A percentile compares a stretch with the other conserved stretches of the same genome.
These are phyloP conservation scores for Diabrotica balteata DNA, from an alignment of 2,888 invertebrate genomes.

Conservation along the genomic window DNA sequence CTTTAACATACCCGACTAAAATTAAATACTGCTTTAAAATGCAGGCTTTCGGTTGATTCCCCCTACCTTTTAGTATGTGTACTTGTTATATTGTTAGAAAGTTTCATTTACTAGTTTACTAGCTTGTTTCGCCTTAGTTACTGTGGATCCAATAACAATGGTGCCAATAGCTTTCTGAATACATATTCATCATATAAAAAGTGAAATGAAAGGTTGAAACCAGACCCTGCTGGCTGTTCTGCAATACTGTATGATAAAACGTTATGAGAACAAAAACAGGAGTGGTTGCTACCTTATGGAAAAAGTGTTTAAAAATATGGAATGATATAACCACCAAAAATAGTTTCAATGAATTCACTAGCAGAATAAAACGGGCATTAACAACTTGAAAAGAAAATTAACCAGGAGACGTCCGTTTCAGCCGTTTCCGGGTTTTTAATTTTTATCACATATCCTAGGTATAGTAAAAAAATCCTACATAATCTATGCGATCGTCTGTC, in stretches of 20 bases:
- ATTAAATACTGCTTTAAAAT: no score
- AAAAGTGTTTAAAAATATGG: conserved; percentile 21
- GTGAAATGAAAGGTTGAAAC: conserved; percentile 21
- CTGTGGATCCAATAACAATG: background rate
- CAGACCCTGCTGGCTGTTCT: conserved; percentile 31
- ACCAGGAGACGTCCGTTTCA: conserved; percentile 4
- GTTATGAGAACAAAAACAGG: conserved; percentile 25
- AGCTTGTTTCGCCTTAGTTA: background rate
- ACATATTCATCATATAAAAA: conserved; percentile 17
- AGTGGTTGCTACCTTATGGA: conserved; percentile 33
- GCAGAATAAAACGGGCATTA: conserved; percentile 14
- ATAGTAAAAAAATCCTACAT: conserved; percentile 22
- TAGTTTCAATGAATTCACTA: conserved; percentile 21
- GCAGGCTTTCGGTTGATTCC: no score
- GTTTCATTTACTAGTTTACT: no score
- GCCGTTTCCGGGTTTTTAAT: conserved; percentile 14
- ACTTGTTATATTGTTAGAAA: no score
- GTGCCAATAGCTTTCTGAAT: conserved; percentile 14
- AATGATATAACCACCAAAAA: conserved; percentile 25
- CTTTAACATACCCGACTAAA: no score
- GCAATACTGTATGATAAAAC: conserved; percentile 27
- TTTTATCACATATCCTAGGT: conserved; percentile 24
- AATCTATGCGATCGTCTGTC: conserved; percentile 7
- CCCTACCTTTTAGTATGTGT: no score
- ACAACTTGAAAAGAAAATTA: conserved; percentile 13